phyloP scores from a whole-genome alignment of 2,888 invertebrate species.

The Apodemia duryi region DNA sequence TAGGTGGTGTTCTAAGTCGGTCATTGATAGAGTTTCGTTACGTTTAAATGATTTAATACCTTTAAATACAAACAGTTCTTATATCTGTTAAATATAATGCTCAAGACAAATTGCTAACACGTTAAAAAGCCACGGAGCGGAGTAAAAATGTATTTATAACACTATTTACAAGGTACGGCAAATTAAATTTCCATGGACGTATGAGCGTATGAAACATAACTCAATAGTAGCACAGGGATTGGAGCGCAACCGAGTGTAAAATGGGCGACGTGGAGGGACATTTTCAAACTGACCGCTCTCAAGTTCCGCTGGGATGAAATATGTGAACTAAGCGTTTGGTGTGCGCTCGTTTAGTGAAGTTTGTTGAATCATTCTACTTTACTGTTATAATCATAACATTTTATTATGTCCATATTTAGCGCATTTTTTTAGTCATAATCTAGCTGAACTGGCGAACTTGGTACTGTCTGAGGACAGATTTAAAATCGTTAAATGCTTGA shows the following conservation, averaged over 20 bases:
- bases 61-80: no score
- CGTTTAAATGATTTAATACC: no score
- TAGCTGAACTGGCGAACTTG: no score
- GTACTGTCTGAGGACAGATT: no score
- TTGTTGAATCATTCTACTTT: not conserved
- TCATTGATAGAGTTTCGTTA: no score
- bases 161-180: slow-evolving; percentile 27
- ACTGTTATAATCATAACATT: slow-evolving; percentile 1
- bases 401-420: not conserved
- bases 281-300: slow-evolving; percentile 68
- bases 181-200: slow-evolving; percentile 37
- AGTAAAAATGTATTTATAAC: slow-evolving; percentile 3
- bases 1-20: no score
- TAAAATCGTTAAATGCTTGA: no score
- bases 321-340: slow-evolving; percentile 51
- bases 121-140: not conserved
- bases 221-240: slow-evolving; percentile 64
- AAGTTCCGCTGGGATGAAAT: slow-evolving; percentile 46
- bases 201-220: slow-evolving; percentile 61
- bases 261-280: slow-evolving; percentile 65
- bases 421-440: not conserved
- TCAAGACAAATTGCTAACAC: no score
- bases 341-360: slow-evolving; percentile 22
- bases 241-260: slow-evolving; percentile 64
- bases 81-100: no score